Base-by-base conservation (phyloP, 35 echinoderm and acorn worm genomes). In the Lytechinus variegatus region DNA sequence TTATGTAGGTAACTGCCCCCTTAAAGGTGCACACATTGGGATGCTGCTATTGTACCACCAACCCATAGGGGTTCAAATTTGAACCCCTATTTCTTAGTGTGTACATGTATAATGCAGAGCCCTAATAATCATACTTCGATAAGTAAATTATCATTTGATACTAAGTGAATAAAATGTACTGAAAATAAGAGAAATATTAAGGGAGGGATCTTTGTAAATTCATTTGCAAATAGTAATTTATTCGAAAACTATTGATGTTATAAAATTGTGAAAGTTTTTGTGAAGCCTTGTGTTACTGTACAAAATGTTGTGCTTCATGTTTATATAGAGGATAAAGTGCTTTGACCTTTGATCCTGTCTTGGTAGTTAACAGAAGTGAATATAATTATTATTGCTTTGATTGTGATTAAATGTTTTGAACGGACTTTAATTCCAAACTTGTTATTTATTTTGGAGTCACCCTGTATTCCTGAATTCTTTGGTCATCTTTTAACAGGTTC, bases 401-500 rank as follows among this genome's bases (percentile, higher is more conserved):
- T n/a, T 24, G 66, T 79, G 66, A 79, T 79, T 79, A 79, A 79
- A 79, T 79, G 66, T 79, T 79, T 79, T 79, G 66, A 79, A 79
- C 16, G 6, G 19, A 79, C 7, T 24, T 19, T 8, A 58, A 58
- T 58, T 10, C 10, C 13, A 58, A 6, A 11, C 56, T 58, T 58
- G 56, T 58, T 9, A 13, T 58, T 58, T 58, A 2, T 58, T 8
- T 58, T 58, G 1, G 4, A 58, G 56, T 9, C 4, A 13, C 13
- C 56, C 13, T 13, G 9, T 58, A 2, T 58, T 11, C 11, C 55
- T 56, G 55, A 10, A 13, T 58, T 44, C 9, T 58, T 13, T 58
- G 56, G 1, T 2, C 56, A 44, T 44, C 1, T 44, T 44, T 44
- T 44, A 44, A 44, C 33, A 58, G 13, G 6, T 58, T 58, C 9